Percentiles rank a stretch among this genome's conserved stretches.
Evolutionary conservation across 2,888 invertebrate genomes (phyloP).

Genomic region (Eudemis profundana): DNA sequence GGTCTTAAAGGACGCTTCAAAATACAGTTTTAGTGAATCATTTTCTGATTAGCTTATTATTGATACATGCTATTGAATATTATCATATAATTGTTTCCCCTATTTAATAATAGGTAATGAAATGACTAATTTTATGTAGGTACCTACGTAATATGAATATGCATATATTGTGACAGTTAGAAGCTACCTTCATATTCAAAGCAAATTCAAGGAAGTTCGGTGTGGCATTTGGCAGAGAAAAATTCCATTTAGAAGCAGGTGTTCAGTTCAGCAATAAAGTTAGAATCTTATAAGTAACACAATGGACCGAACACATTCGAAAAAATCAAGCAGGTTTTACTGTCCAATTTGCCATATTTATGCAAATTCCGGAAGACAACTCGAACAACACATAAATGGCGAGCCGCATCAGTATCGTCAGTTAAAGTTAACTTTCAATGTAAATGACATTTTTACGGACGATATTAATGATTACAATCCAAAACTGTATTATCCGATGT

Average conservation of each 20-base stretch:
- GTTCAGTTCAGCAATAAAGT: background rate
- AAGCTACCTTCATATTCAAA: too few relatives aligned
- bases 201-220: too few relatives aligned
- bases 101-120: too few relatives aligned
- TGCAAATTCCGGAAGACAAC: slow-evolving; percentile 77
- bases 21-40: too few relatives aligned
- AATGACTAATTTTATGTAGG: too few relatives aligned
- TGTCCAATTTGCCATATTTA: slow-evolving; percentile 69
- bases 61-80: too few relatives aligned
- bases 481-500: slow-evolving; percentile 64
- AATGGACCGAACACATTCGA: slow-evolving; percentile 14
- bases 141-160: too few relatives aligned
- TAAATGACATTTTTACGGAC: slow-evolving; percentile 51
- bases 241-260: background rate
- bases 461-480: slow-evolving; percentile 61
- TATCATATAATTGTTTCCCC: too few relatives aligned
- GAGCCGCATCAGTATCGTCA: slow-evolving; percentile 74
- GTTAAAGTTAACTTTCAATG: slow-evolving; percentile 61
- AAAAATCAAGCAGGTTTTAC: slow-evolving; percentile 64
- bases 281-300: slow-evolving; percentile 6
- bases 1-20: too few relatives aligned
- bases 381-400: slow-evolving; percentile 76
- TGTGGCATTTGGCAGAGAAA: background rate
- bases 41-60: too few relatives aligned
- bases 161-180: too few relatives aligned